Base-by-base conservation (phyloP, 92 coral and sea anemone genomes). In the Epizoanthus rinbou region DNA sequence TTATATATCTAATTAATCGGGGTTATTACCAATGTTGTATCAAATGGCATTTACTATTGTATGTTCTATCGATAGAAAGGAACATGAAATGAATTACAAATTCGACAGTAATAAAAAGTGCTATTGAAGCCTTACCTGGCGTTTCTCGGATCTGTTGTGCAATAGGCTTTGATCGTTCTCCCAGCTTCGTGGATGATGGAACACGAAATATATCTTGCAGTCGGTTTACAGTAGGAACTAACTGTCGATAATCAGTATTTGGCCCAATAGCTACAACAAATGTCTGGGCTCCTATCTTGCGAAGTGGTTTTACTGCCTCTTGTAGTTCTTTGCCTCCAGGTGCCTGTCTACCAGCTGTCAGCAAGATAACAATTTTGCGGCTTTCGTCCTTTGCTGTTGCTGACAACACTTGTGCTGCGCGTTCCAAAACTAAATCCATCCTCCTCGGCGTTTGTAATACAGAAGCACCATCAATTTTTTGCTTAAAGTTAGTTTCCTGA, bases 191-290 rank as follows among this genome's bases (percentile, higher is more conserved):
- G 56, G 65, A 31, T 17, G 15, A 31, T 31, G 81, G 69, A 31
- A 76, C 69, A 58, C 81, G 81, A 76, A 76, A 57, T 6, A 76
- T 39, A 24, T 76, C 60, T 31, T 76, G 24, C 33, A 76, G 8
- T 31, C 37, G 52, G 37, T 76, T 37, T 31, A 76, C 73, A 67
- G 35, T 67, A 28, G 22, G 11, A 11, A 35, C 43, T 2, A 76
- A 76, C 13, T 76, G 43, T n/a, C 81, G 69, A 31, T 18, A 18
- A 8, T 11, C 14, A 22, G 21, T 13, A n/a, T 76, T 76, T 57
- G 50, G 81, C 18, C 81, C 81, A 33, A 76, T 16, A 76, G 81
- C 81, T 31, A 76, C 54, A 76, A 76, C 81, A 76, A 76, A 76
- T 7, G 64, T 76, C 81, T 76, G 81, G 33, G 81, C 81, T 25